Conservation (phyloP, 2,888 invertebrate species). For the Eumerus sabulonum region DNA sequence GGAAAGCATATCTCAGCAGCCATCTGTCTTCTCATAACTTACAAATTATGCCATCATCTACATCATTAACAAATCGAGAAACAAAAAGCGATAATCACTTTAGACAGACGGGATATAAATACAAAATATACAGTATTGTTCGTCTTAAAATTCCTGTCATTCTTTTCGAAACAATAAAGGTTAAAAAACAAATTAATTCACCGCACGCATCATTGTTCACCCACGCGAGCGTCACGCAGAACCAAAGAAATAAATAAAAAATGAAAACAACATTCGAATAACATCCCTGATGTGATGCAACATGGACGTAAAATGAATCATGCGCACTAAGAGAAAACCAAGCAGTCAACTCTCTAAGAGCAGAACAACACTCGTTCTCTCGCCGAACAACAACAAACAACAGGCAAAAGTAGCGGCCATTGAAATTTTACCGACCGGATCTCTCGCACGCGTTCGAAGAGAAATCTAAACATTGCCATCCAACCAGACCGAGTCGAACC, state of each 20-base stretch:
- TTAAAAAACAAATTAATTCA: constrained; percentile 21
- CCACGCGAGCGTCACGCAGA: constrained; percentile 33
- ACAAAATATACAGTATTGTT: too few relatives aligned
- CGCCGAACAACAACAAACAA: constrained; percentile 29
- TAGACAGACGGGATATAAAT: constrained; percentile 4
- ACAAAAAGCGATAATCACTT: constrained; percentile 36
- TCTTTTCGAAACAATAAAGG: constrained; percentile 13
- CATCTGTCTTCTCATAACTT: constrained; percentile 9
- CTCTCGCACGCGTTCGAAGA: constrained; percentile 62
- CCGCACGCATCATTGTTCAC: constrained; percentile 57
- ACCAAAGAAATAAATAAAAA: constrained; percentile 16
- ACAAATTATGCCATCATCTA: constrained; percentile 25
- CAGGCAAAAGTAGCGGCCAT: constrained; percentile 42
- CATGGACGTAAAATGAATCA: constrained; percentile 7
- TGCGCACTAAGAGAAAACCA: constrained; percentile 49
- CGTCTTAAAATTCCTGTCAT: constrained; percentile 33
- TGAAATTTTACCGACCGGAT: constrained; percentile 30
- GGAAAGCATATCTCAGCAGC: constrained; percentile 27
- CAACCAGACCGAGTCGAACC: constrained; percentile 64
- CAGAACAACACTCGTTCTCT: constrained; percentile 2
- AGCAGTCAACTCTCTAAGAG: constrained; percentile 62
- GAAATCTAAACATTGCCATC: constrained; percentile 56
- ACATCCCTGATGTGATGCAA: constrained; percentile 58
- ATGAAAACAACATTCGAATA: constrained; percentile 37
- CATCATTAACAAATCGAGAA: constrained; percentile 32